These are phyloP conservation scores for Penelope pileata DNA, from an alignment of 2,113 vertebrate genomes.

Conservation along the genomic window DNA sequence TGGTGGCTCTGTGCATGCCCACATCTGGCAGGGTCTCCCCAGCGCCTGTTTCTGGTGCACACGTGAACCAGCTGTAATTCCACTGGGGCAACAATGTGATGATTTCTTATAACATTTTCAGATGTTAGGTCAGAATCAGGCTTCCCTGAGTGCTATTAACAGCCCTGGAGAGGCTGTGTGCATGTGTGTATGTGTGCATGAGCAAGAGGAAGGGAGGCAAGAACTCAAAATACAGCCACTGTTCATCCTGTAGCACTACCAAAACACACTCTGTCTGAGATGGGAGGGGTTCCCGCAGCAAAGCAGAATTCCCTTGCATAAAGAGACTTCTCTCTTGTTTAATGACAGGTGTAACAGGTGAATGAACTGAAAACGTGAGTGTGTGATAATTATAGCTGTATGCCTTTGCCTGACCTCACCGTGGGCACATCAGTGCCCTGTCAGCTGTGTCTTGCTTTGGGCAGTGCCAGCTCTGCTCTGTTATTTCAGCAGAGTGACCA, in stretches of 20 bases:
- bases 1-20: background rate
- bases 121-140: background rate
- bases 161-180: background rate
- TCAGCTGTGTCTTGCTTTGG: background rate
- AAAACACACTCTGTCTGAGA: rapidly evolving
- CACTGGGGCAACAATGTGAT: background rate
- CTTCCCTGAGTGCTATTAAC: background rate
- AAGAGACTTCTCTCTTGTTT: background rate
- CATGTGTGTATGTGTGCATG: background rate
- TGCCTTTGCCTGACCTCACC: background rate
- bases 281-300: background rate
- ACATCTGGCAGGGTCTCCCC: background rate
- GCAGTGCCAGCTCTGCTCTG: background rate
- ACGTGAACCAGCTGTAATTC: background rate
- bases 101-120: background rate
- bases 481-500: background rate
- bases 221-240: background rate
- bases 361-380: background rate
- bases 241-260: background rate
- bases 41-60: background rate
- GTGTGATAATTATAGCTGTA: background rate
- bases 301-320: background rate
- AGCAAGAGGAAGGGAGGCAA: background rate
- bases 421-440: background rate
- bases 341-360: background rate